Evolutionary conservation across 2,797 vertebrate species (phyloP).

Genomic region (Poliocrania exsul): DNA sequence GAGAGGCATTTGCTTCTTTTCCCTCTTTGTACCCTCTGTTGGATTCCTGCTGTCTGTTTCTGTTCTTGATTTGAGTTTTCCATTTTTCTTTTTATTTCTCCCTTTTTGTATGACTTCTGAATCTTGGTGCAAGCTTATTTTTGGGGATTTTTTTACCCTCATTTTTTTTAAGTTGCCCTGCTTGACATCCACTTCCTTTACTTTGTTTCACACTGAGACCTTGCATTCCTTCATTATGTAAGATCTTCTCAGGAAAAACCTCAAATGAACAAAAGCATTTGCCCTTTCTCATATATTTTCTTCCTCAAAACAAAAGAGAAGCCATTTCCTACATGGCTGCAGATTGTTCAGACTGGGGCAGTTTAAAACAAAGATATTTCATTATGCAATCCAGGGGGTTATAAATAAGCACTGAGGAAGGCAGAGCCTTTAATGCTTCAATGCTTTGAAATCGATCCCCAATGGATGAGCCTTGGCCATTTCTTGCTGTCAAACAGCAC

Average conservation of each 20-base stretch:
- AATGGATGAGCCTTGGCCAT: not conserved
- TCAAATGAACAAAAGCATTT: not conserved
- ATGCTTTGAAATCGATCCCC: not conserved
- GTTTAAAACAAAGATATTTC: not conserved
- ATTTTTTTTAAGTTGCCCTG: not conserved
- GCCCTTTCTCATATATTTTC: conserved; percentile 19
- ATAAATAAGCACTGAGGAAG: not conserved
- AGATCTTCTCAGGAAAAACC: not conserved
- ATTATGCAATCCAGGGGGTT: not conserved
- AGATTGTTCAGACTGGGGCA: not conserved
- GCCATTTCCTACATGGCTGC: not conserved
- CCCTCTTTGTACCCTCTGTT: conserved; percentile 10
- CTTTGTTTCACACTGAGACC: not conserved
- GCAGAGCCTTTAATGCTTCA: not conserved
- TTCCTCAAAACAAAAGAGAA: not conserved
- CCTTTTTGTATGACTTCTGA: conserved; percentile 14
- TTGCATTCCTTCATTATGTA: not conserved
- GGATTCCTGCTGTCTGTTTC: conserved; percentile 40
- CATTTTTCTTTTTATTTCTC: conserved; percentile 21
- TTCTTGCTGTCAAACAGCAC: not conserved
- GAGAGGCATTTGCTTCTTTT: not conserved
- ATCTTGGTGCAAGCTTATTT: conserved; percentile 17
- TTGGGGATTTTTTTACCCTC: not conserved
- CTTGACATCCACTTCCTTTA: not conserved
- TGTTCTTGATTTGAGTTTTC: conserved; percentile 44